These are phyloP conservation scores for Bungarus multicinctus DNA, from an alignment of 2,113 vertebrate genomes.

Conservation along the genomic window DNA sequence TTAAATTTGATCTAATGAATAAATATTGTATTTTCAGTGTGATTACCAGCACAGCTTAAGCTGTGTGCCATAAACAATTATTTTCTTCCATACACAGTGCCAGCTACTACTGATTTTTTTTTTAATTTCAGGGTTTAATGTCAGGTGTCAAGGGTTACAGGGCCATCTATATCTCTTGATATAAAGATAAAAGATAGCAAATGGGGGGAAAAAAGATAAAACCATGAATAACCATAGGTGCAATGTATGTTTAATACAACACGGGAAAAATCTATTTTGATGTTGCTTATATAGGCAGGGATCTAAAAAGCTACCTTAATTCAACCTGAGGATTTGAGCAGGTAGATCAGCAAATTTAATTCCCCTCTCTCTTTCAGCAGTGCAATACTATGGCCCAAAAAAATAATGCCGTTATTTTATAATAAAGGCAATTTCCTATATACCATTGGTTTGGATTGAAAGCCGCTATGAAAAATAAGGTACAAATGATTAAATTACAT, in stretches of 20 bases:
- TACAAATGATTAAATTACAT: neutral
- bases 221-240: constrained; percentile 30
- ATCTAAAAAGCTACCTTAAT: neutral
- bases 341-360: neutral
- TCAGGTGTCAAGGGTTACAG: constrained; percentile 39
- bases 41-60: constrained; percentile 99
- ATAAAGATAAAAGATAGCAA: constrained; percentile 32
- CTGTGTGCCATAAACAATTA: constrained; percentile 99
- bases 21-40: constrained; percentile 99
- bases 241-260: constrained; percentile 21
- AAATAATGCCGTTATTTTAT: neutral
- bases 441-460: neutral
- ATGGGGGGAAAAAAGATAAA: constrained; percentile 17
- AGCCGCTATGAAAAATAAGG: neutral
- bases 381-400: no score
- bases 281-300: neutral
- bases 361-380: neutral
- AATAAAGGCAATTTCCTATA: neutral
- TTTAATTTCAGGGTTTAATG: constrained; percentile 68
- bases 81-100: constrained; percentile 97
- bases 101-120: constrained; percentile 92
- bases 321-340: neutral
- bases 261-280: neutral
- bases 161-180: constrained; percentile 6
- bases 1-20: constrained; percentile 99